phyloP scores from a whole-genome alignment of 2,888 invertebrate genomes.

The Drosophila yooni region DNA sequence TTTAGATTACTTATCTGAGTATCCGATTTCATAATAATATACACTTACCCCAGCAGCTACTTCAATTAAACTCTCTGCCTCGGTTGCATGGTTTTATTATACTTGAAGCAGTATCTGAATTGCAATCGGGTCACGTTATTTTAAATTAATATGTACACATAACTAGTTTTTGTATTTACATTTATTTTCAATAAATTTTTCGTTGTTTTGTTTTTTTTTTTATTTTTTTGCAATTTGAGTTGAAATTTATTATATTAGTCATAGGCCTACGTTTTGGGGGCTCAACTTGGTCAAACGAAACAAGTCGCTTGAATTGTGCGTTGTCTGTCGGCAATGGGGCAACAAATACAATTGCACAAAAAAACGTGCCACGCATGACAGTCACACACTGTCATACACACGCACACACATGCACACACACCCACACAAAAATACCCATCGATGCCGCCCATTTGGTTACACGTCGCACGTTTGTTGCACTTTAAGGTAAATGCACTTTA shows the following conservation, averaged over 20 bases:
- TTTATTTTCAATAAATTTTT: slow-evolving; percentile 4
- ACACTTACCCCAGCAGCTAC: neutral
- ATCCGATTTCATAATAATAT: neutral
- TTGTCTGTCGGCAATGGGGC: slow-evolving; percentile 29
- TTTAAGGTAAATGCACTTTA: slow-evolving; percentile 81
- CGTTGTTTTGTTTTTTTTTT: neutral
- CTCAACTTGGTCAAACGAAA: slow-evolving; percentile 55
- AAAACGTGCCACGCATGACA: slow-evolving; percentile 75
- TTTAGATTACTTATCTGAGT: neutral
- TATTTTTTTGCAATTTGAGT: slow-evolving; percentile 2
- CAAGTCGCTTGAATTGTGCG: slow-evolving; percentile 53
- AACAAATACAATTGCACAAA: slow-evolving; percentile 61
- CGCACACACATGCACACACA: slow-evolving; percentile 11
- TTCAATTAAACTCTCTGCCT: neutral
- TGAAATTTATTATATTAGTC: slow-evolving; percentile 60
- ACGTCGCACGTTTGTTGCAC: slow-evolving; percentile 57
- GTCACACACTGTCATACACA: slow-evolving; percentile 42
- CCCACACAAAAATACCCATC: slow-evolving; percentile 1
- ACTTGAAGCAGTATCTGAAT: neutral
- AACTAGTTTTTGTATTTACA: slow-evolving; percentile 10
- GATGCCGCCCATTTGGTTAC: slow-evolving; percentile 52
- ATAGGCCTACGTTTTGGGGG: slow-evolving; percentile 41
- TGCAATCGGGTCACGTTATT: slow-evolving; percentile 2
- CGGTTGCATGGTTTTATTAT: neutral
- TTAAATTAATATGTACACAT: slow-evolving; percentile 9